These are phyloP conservation scores for Lycocerus yunnanus DNA, from an alignment of 2,888 invertebrate species.

Conservation along the genomic window DNA sequence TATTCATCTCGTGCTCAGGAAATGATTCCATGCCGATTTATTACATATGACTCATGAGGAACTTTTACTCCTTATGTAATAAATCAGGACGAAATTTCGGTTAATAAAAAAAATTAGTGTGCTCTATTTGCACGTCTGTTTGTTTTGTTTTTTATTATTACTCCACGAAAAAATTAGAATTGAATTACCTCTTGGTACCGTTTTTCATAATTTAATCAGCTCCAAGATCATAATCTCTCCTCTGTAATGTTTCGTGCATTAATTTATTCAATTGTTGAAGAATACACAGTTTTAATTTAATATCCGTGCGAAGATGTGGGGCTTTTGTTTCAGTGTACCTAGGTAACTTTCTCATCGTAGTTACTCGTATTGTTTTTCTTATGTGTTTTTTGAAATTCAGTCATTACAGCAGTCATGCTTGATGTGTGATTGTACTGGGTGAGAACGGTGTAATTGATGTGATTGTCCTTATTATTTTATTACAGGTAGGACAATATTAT, in stretches of 20 bases:
- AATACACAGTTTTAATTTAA: neutral
- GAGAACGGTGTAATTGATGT: neutral
- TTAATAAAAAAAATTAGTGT: neutral
- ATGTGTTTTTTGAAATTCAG: neutral
- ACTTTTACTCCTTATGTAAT: neutral
- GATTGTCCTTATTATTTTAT: neutral
- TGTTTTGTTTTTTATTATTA: neutral
- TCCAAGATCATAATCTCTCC: neutral
- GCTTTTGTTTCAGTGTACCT: neutral
- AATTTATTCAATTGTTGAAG: neutral
- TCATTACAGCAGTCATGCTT: neutral
- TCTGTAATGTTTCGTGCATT: neutral
- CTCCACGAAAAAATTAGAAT: neutral
- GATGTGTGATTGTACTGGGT: neutral
- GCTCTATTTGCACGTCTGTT: neutral
- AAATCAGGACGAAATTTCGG: neutral
- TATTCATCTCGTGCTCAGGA: neutral
- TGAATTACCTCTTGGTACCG: neutral
- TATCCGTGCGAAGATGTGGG: neutral
- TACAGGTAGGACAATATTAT: conserved; percentile 30
- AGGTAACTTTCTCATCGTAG: neutral
- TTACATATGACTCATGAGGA: neutral
- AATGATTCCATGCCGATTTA: neutral
- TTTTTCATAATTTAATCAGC: neutral
- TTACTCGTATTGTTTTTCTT: neutral